A percentile compares a stretch with the other conserved stretches of the same genome.
phyloP scores from a whole-genome alignment of 2,888 invertebrate species.

The Eristalis tenax region DNA sequence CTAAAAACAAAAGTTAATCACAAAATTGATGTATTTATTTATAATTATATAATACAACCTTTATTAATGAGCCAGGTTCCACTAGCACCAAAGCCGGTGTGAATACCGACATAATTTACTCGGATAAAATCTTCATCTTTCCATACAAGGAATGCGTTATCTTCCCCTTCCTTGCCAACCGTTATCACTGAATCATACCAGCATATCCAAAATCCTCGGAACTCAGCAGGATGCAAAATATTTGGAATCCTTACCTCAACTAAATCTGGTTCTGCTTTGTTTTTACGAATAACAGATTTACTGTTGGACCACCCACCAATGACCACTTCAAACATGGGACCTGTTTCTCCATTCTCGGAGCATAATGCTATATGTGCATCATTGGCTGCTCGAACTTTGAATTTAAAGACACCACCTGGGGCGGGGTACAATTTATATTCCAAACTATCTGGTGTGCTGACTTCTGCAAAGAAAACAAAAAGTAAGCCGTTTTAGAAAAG shows the following conservation, averaged over 20 bases:
- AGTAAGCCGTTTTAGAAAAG: background rate
- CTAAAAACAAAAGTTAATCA: background rate
- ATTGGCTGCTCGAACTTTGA: constrained; percentile 89
- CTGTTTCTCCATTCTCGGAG: constrained; percentile 81
- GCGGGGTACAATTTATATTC: constrained; percentile 91
- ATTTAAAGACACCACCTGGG: constrained; percentile 86
- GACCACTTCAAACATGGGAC: constrained; percentile 93
- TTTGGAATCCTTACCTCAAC: constrained; percentile 87
- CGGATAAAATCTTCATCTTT: constrained; percentile 87
- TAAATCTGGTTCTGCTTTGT: constrained; percentile 87
- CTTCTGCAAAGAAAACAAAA: constrained; percentile 83
- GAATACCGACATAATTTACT: constrained; percentile 89
- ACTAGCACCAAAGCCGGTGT: constrained; percentile 92
- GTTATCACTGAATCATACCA: constrained; percentile 87
- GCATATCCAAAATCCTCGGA: constrained; percentile 92
- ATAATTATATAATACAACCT: constrained; percentile 81
- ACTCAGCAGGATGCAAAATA: constrained; percentile 88
- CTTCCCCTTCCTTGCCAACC: constrained; percentile 88
- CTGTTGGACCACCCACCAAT: constrained; percentile 94
- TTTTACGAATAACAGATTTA: constrained; percentile 91
- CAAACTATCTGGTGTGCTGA: constrained; percentile 90
- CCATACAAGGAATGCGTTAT: constrained; percentile 88
- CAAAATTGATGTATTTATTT: background rate
- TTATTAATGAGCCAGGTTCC: constrained; percentile 91
- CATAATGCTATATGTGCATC: constrained; percentile 92